Percentiles rank a stretch among this genome's conserved stretches.
phyloP scores from a whole-genome alignment of 2,113 vertebrate species.

The Alaudala cheleensis region DNA sequence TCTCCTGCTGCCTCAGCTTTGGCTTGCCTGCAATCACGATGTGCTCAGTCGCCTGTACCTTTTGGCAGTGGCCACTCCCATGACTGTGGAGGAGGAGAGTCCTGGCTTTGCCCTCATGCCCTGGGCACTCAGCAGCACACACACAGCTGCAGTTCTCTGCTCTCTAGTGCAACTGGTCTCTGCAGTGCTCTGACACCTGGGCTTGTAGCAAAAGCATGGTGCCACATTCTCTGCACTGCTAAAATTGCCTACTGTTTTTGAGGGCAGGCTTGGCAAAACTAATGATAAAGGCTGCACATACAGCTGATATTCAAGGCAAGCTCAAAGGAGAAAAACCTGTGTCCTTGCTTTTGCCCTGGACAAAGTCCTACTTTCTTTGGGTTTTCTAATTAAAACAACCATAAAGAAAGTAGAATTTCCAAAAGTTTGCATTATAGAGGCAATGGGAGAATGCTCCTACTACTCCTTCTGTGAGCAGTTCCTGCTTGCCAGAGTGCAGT shows the following conservation, averaged over 20 bases:
- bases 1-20: not conserved
- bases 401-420: not conserved
- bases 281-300: not conserved
- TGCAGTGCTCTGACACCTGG: not conserved
- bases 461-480: not conserved
- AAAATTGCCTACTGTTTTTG: not conserved
- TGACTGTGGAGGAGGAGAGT: not conserved
- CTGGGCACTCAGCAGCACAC: rapidly evolving
- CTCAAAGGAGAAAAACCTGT: not conserved
- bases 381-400: not conserved
- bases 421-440: not conserved
- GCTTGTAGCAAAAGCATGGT: rapidly evolving
- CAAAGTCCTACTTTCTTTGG: not conserved
- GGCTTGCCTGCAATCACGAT: not conserved
- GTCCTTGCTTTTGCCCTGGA: not conserved
- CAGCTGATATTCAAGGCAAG: not conserved
- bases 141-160: not conserved
- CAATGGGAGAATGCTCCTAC: not conserved
- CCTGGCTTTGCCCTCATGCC: not conserved
- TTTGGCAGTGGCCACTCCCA: not conserved
- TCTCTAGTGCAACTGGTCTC: not conserved
- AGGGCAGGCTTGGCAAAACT: not conserved
- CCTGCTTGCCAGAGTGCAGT: not conserved
- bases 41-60: not conserved
- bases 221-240: not conserved